These are phyloP conservation scores for Temnothorax curvispinosus DNA, from an alignment of 1,140 invertebrate genomes.

Conservation along the genomic window DNA sequence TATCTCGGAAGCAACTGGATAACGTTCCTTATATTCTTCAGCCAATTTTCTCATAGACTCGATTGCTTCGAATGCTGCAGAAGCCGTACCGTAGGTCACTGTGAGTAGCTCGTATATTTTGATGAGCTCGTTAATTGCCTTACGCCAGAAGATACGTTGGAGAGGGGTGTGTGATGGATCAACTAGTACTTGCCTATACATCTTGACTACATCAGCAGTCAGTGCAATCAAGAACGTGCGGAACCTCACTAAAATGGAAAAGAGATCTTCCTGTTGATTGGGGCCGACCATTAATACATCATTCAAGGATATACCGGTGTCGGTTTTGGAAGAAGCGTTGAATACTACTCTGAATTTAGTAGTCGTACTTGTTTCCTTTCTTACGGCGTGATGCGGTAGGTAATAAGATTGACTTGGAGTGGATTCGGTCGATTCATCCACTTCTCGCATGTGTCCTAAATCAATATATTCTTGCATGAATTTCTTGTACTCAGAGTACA, in stretches of 20 bases:
- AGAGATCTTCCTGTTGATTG: background rate
- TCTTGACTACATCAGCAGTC: background rate
- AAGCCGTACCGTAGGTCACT: background rate
- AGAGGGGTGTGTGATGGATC: background rate
- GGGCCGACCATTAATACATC: background rate
- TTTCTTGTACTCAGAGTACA: too few species aligned
- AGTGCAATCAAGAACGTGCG: background rate
- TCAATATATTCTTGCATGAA: too few species aligned
- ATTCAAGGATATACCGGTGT: too few species aligned
- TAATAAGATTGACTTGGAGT: too few species aligned
- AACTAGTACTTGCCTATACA: background rate
- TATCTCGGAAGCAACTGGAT: background rate
- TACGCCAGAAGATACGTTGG: background rate
- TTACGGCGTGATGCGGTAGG: too few species aligned
- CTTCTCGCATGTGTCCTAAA: too few species aligned
- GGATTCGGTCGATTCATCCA: too few species aligned
- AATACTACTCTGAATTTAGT: too few species aligned
- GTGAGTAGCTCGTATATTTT: background rate
- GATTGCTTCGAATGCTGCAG: background rate
- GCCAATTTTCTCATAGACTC: background rate
- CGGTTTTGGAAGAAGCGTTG: too few species aligned
- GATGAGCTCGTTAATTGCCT: background rate
- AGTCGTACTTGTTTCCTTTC: too few species aligned
- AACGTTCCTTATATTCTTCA: background rate
- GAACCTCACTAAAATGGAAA: background rate